A percentile compares a stretch with the other conserved stretches of the same genome.
Evolutionary conservation across 2,113 vertebrate genomes (phyloP).

Genomic region (Rhinichthys klamathensis): DNA sequence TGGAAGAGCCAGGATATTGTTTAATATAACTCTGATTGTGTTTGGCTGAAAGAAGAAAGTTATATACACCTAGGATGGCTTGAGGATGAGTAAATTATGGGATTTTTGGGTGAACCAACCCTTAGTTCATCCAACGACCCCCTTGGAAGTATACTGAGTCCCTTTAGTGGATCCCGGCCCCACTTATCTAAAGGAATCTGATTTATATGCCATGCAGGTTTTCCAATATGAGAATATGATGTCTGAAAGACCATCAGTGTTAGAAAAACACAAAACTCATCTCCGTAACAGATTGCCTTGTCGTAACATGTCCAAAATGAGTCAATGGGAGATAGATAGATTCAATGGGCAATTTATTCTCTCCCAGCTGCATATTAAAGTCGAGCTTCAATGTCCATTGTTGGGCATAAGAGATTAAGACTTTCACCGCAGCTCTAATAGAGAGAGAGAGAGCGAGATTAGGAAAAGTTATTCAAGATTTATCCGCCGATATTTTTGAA

Average conservation of each 20-base stretch:
- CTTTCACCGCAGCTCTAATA: not conserved
- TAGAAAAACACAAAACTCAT: conserved; percentile 48
- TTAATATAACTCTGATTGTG: no score
- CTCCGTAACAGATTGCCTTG: conserved; percentile 60
- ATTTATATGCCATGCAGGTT: conserved; percentile 35
- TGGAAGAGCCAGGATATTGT: no score
- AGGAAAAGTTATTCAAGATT: conserved; percentile 32
- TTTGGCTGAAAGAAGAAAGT: no score
- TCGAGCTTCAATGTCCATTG: conserved; percentile 59
- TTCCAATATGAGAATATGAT: conserved; percentile 34
- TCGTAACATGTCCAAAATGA: conserved; percentile 61
- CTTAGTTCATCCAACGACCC: not conserved
- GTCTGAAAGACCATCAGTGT: conserved; percentile 33
- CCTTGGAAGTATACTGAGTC: not conserved
- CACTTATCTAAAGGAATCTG: not conserved
- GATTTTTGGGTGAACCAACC: no score
- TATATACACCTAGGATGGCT: no score
- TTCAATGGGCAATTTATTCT: conserved; percentile 68
- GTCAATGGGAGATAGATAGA: conserved; percentile 64
- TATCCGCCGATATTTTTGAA: not conserved
- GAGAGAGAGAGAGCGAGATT: conserved; percentile 19
- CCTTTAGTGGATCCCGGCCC: not conserved
- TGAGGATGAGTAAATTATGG: no score
- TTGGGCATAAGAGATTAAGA: conserved; percentile 35
- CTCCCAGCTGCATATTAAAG: conserved; percentile 64